A percentile compares a stretch with the other conserved stretches of the same genome.
Conservation (phyloP, 2,113 vertebrate species). For the Mesitornis unicolor region DNA sequence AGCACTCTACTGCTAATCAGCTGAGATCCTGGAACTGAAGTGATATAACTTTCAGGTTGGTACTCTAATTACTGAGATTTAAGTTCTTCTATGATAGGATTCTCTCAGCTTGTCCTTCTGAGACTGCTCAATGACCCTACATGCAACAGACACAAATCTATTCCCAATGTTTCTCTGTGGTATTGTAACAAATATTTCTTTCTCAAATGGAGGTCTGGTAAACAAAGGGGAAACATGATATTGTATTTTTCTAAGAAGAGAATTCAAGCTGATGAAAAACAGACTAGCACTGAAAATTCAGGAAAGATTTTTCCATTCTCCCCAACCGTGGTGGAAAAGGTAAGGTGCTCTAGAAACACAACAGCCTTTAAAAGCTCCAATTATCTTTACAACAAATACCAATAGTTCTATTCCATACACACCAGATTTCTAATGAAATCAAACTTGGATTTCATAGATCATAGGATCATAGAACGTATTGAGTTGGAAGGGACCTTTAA, state of each 20-base stretch:
- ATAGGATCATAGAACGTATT: too few species aligned
- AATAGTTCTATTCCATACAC: not conserved
- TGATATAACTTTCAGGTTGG: rapidly evolving
- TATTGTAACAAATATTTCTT: not conserved
- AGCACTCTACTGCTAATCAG: not conserved
- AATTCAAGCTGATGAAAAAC: not conserved
- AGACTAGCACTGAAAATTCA: not conserved
- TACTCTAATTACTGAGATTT: not conserved
- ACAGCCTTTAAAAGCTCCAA: not conserved
- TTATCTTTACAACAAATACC: not conserved
- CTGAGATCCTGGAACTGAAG: not conserved
- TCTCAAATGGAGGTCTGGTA: not conserved
- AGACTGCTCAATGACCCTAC: not conserved
- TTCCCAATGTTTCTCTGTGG: not conserved
- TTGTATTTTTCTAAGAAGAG: not conserved
- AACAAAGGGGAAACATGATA: rapidly evolving
- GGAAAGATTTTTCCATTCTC: not conserved
- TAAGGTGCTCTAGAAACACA: not conserved
- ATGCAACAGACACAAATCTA: not conserved
- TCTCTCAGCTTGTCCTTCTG: not conserved
- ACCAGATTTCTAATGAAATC: not conserved
- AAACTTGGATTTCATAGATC: not conserved
- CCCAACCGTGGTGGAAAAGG: not conserved
- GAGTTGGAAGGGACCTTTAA: too few species aligned
- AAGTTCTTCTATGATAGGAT: not conserved